Conservation (phyloP, 2,888 invertebrate species). For the Boloria euphrosyne region DNA sequence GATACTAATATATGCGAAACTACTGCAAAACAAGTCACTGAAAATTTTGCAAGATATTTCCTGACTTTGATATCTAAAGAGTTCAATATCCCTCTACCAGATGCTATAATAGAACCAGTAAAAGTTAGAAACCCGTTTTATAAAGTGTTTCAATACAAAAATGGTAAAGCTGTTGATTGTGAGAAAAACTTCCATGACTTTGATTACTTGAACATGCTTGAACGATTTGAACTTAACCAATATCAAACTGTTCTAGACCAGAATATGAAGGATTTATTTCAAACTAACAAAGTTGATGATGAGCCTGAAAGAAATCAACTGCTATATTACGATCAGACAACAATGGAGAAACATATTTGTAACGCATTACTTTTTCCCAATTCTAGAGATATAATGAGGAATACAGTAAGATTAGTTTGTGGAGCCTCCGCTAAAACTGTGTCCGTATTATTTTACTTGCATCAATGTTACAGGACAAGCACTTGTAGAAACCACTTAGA, state of each 20-base stretch:
- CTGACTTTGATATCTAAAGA: constrained; percentile 60
- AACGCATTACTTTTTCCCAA: constrained; percentile 59
- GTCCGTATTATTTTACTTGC: constrained; percentile 72
- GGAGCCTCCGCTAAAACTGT: constrained; percentile 62
- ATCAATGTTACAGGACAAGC: constrained; percentile 68
- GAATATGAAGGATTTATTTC: constrained; percentile 62
- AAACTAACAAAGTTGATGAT: constrained; percentile 44
- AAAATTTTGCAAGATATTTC: constrained; percentile 58
- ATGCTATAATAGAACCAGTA: constrained; percentile 55
- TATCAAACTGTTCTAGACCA: constrained; percentile 64
- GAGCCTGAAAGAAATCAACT: constrained; percentile 50
- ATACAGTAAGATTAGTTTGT: constrained; percentile 64
- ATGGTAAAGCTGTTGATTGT: constrained; percentile 59
- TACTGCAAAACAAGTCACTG: constrained; percentile 46
- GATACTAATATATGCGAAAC: constrained; percentile 36
- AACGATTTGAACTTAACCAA: constrained; percentile 70
- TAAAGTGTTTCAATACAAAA: constrained; percentile 65
- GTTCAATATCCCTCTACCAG: constrained; percentile 62
- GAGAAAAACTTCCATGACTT: constrained; percentile 62
- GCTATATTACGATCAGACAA: constrained; percentile 64
- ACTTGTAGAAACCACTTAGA: constrained; percentile 63
- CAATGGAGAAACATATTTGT: constrained; percentile 70
- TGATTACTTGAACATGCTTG: constrained; percentile 59
- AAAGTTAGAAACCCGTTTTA: constrained; percentile 46
- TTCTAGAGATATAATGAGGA: constrained; percentile 70